A percentile compares a stretch with the other conserved stretches of the same genome.
These are phyloP conservation scores for Maccullochella peelii DNA, from an alignment of 2,113 vertebrate genomes.

Conservation along the genomic window DNA sequence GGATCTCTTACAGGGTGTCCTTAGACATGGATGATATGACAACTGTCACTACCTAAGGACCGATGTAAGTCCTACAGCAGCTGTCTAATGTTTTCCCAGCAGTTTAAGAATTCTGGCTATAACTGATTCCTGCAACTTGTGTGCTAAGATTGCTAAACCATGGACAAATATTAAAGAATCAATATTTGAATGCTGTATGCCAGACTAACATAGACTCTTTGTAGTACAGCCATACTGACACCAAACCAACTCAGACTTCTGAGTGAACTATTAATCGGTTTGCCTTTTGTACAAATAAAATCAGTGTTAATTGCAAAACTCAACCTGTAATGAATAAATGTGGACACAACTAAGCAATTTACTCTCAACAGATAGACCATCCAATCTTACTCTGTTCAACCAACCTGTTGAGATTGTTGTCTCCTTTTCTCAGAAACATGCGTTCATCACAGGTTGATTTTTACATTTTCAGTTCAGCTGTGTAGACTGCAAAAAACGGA, in stretches of 20 bases:
- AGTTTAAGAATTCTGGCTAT: not conserved
- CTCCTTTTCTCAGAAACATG: not conserved
- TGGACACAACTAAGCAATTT: not conserved
- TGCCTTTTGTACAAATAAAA: not conserved
- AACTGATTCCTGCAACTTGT: not conserved
- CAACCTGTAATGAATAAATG: constrained; percentile 5
- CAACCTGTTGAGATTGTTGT: not conserved
- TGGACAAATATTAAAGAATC: not conserved
- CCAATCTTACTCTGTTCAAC: not conserved
- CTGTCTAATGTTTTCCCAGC: not conserved
- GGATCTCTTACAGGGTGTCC: not conserved
- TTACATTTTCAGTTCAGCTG: not conserved
- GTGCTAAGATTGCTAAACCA: not conserved
- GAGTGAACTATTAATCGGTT: not conserved
- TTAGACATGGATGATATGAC: not conserved
- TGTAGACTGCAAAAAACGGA: not conserved
- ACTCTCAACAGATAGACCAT: not conserved
- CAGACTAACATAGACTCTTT: not conserved
- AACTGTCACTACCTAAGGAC: constrained; percentile 12
- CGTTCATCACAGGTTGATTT: not conserved
- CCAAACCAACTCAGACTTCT: not conserved
- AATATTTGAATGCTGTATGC: not conserved
- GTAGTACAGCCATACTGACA: not conserved
- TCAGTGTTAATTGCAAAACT: constrained; percentile 1
- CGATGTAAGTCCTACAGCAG: not conserved